These are phyloP conservation scores for Synanthedon vespiformis DNA, from an alignment of 2,888 invertebrate genomes.

Conservation along the genomic window DNA sequence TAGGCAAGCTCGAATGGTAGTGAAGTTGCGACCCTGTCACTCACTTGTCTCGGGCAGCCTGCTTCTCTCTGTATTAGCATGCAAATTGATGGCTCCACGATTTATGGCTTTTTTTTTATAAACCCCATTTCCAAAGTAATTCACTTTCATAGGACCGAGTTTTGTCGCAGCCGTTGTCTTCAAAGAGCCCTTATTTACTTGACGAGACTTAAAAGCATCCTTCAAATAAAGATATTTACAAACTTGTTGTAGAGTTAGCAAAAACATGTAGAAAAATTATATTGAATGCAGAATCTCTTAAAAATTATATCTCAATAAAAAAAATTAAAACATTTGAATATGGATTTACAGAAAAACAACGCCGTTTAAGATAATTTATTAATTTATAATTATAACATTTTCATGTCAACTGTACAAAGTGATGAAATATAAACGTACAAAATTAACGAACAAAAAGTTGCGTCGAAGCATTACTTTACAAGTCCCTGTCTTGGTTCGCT, in stretches of 20 bases:
- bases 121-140: slow-evolving; percentile 14
- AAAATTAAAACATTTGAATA: not conserved
- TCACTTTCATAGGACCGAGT: slow-evolving; percentile 8
- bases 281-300: too few species aligned
- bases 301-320: not conserved
- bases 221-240: not conserved
- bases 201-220: not conserved
- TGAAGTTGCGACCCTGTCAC: slow-evolving; percentile 44
- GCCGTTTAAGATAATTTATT: too few species aligned
- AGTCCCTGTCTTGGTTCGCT: slow-evolving; percentile 17
- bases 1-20: slow-evolving; percentile 27
- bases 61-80: slow-evolving; percentile 40
- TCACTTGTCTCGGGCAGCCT: slow-evolving; percentile 44
- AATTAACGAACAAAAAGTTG: slow-evolving; percentile 24
- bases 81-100: slow-evolving; percentile 50
- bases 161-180: not conserved
- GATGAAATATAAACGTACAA: slow-evolving; percentile 36
- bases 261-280: too few species aligned
- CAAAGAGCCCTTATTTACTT: not conserved
- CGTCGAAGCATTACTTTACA: slow-evolving; percentile 15
- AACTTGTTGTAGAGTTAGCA: not conserved
- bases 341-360: too few species aligned
- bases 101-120: slow-evolving; percentile 24
- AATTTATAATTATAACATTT: too few species aligned
- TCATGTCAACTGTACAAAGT: slow-evolving; percentile 12